A percentile compares a stretch with the other conserved stretches of the same genome.
phyloP scores from a whole-genome alignment of 2,797 vertebrate genomes.

The Takifugu rubripes region DNA sequence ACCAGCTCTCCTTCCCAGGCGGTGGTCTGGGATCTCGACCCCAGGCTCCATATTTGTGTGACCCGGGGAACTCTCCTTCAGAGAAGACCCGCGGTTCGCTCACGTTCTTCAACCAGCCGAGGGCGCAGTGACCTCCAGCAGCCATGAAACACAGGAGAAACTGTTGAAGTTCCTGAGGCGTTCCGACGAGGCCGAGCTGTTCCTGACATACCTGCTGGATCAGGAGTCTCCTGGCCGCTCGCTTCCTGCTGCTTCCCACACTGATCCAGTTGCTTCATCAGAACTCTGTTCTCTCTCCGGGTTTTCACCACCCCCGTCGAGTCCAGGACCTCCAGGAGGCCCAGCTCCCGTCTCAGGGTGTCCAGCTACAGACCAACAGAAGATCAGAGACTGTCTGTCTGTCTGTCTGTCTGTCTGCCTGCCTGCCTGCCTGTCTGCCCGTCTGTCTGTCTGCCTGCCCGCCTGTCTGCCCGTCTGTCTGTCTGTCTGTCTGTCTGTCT shows the following conservation, averaged over 20 bases:
- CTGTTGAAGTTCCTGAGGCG: too few relatives aligned
- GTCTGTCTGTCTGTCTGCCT: too few relatives aligned
- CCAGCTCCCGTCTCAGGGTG: slow-evolving; percentile 43
- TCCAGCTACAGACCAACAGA: slow-evolving; percentile 47
- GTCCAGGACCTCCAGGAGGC: slow-evolving; percentile 62
- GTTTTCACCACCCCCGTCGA: slow-evolving; percentile 50
- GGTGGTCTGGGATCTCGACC: slow-evolving; percentile 71
- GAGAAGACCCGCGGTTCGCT: slow-evolving; percentile 49
- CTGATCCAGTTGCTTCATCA: slow-evolving; percentile 59
- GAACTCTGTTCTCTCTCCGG: slow-evolving; percentile 52
- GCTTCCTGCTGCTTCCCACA: slow-evolving; percentile 38
- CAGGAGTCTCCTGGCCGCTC: too few relatives aligned
- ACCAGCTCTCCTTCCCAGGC: slow-evolving; percentile 63
- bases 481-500: too few relatives aligned
- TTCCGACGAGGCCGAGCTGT: too few relatives aligned
- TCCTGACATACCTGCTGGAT: slow-evolving; percentile 27
- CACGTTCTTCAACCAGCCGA: slow-evolving; percentile 55
- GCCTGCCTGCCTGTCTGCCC: too few relatives aligned
- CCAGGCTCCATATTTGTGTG: slow-evolving; percentile 69
- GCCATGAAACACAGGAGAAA: neutral
- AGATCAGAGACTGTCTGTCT: neutral
- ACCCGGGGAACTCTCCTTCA: slow-evolving; percentile 61
- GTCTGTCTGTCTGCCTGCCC: too few relatives aligned
- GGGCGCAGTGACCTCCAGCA: slow-evolving; percentile 52
- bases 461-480: too few relatives aligned